These are phyloP conservation scores for Hirtodrosophila histrioides DNA, from an alignment of 2,888 invertebrate species.

Conservation along the genomic window DNA sequence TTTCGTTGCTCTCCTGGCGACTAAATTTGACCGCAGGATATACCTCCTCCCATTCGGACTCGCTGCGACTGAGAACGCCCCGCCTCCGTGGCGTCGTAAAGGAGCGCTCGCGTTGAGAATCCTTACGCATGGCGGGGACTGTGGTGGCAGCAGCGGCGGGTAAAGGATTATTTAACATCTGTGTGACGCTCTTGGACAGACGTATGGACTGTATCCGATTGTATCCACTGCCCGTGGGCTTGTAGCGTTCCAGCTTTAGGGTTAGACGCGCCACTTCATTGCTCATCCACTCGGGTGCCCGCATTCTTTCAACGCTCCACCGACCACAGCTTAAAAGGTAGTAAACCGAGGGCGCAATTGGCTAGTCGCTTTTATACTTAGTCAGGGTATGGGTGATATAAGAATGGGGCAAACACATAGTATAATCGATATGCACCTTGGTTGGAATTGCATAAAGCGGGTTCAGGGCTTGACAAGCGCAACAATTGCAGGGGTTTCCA, in stretches of 20 bases:
- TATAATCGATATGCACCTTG: conserved; percentile 56
- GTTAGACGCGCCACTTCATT: conserved; percentile 81
- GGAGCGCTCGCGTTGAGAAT: conserved; percentile 34
- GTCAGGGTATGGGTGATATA: conserved; percentile 39
- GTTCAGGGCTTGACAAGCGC: conserved; percentile 25
- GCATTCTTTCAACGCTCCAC: conserved; percentile 55
- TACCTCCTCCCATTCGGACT: conserved; percentile 80
- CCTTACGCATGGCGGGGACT: neutral
- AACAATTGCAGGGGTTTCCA: conserved; percentile 51
- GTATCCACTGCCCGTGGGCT: conserved; percentile 80
- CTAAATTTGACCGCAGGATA: conserved; percentile 72
- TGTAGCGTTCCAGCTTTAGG: conserved; percentile 79
- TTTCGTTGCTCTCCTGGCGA: conserved; percentile 57
- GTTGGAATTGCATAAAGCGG: conserved; percentile 53
- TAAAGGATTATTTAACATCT: conserved; percentile 82
- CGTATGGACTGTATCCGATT: conserved; percentile 83
- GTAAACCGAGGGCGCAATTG: conserved; percentile 51
- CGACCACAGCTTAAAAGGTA: conserved; percentile 33
- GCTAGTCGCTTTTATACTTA: conserved; percentile 58
- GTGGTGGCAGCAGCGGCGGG: conserved; percentile 38
- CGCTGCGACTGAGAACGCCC: conserved; percentile 75
- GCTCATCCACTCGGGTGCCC: conserved; percentile 81
- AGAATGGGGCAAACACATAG: conserved; percentile 21
- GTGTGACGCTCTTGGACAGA: conserved; percentile 81
- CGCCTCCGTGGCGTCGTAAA: conserved; percentile 49